Evolutionary conservation across 2,888 invertebrate genomes (phyloP), one percentile per base, ranked within the genome.

Genomic region (Petrophora chlorosata): DNA sequence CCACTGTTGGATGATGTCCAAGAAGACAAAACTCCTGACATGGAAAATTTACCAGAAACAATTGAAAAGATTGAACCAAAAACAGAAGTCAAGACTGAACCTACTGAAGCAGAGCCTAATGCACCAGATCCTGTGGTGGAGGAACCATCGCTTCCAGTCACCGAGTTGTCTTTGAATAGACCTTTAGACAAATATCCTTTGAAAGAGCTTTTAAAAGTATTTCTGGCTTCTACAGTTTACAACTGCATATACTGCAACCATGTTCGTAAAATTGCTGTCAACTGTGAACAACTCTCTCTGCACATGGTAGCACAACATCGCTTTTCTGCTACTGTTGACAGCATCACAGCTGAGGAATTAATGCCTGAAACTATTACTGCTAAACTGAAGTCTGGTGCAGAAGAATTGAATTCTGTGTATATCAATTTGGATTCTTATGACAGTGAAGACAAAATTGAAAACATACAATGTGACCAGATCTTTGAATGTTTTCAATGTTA

Each of bases 401-500:
- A 91, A 0, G 92, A 92, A 30, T 73, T 96, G n/a, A 92, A 92
- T 48, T 75, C 85, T 1, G 85, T 92, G 23, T 95, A 91, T 71
- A 94, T 97, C 48, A 96, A 95, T 82, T 84, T 95, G 43, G 93
- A 94, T 67, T 92, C 93, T 10, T 95, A 93, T 66, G 94, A 94
- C 67, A 94, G 92, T 70, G 79, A 89, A 28, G 91, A 92, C 25
- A 93, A 91, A 49, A 88, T 86, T 66, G 92, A 91, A 53, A 74
- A 80, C 55, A 74, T 91, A 53, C 92, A 92, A 9, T 92, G 93
- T 73, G 94, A 94, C 46, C 93, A 94, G 56, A 88, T 92, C 5
- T 97, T 95, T 79, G 96, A 96, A 81, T 97, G 97, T 86, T 96
- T 96, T 84, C 95, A 96, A 67, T 97, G 97, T 83, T 93, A 95